Conservation (phyloP, 2,888 invertebrate species). For the Brenthis hecate region DNA sequence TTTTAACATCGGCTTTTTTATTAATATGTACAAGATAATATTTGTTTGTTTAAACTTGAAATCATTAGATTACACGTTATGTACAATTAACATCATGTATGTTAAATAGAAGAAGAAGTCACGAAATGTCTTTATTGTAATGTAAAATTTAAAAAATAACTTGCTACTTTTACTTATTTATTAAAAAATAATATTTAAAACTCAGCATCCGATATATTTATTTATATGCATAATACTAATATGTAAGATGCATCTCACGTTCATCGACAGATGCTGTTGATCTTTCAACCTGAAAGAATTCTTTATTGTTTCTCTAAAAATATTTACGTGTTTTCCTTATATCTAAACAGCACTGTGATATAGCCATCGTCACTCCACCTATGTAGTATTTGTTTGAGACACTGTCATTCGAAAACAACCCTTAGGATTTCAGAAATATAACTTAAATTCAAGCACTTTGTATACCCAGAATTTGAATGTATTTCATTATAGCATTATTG, state of each 20-base stretch:
- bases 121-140: neutral
- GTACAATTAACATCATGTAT: no score
- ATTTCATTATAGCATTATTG: constrained; percentile 5
- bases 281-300: constrained; percentile 23
- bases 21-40: no score
- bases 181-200: no score
- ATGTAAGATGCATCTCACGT: neutral
- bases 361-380: constrained; percentile 27
- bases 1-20: no score
- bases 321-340: constrained; percentile 32
- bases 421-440: neutral
- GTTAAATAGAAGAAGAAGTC: neutral
- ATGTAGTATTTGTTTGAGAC: constrained; percentile 15
- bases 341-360: constrained; percentile 28
- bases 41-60: no score
- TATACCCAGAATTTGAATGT: neutral
- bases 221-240: neutral
- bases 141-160: neutral
- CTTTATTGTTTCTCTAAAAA: constrained; percentile 33
- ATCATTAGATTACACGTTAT: no score
- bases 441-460: neutral
- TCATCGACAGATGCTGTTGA: constrained; percentile 25
- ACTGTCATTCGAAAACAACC: constrained; percentile 24
- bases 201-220: no score
- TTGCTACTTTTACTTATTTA: no score